phyloP scores from a whole-genome alignment of 2,113 vertebrate genomes.

The Peromyscus californicus region DNA sequence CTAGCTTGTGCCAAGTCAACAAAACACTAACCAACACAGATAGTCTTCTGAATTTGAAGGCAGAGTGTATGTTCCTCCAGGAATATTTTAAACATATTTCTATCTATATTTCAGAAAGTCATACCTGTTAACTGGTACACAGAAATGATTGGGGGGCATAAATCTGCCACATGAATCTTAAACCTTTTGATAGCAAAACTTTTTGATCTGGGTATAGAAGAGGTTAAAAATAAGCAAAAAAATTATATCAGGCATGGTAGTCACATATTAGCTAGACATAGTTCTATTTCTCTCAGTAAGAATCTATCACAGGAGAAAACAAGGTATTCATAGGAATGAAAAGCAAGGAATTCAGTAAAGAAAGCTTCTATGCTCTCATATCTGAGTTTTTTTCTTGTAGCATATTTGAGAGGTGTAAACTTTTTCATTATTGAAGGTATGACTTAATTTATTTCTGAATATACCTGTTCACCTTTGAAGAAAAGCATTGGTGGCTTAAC shows the following conservation, averaged over 20 bases:
- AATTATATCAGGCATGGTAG: background rate
- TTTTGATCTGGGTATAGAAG: slow-evolving; percentile 27
- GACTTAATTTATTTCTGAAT: slow-evolving; percentile 46
- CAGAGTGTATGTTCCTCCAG: background rate
- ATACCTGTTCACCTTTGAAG: background rate
- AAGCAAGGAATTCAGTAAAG: background rate
- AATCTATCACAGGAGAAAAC: slow-evolving; percentile 8
- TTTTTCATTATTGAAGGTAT: slow-evolving; percentile 38
- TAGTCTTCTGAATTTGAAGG: slow-evolving; percentile 44
- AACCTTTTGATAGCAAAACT: slow-evolving; percentile 27
- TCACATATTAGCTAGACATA: background rate
- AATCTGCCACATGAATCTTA: slow-evolving; percentile 27
- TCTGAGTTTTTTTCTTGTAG: background rate
- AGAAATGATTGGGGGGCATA: background rate
- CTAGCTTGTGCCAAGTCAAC: background rate
- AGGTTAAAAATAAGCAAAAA: slow-evolving; percentile 31
- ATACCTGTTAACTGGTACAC: slow-evolving; percentile 10
- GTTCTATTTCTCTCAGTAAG: background rate
- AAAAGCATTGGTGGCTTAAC: slow-evolving; percentile 21
- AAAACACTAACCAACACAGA: background rate
- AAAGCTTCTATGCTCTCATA: background rate
- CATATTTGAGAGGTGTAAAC: slow-evolving; percentile 19
- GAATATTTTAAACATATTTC: background rate
- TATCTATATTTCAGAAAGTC: background rate
- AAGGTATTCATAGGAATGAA: background rate